phyloP scores from a whole-genome alignment of 2,888 invertebrate genomes.

The Auanema freiburgensis region DNA sequence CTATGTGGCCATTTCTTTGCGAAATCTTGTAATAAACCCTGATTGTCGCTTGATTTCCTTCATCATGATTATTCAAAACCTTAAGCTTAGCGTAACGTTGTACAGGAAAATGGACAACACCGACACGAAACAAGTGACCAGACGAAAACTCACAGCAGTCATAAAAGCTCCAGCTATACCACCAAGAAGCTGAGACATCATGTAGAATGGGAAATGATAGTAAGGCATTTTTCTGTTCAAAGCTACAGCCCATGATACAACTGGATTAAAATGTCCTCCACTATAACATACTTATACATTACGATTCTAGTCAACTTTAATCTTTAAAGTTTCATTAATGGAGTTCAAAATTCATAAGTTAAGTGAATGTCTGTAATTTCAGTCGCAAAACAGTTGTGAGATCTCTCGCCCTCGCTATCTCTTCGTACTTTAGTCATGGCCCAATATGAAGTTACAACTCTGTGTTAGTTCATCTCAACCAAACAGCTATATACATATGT shows the following conservation, averaged over 20 bases:
- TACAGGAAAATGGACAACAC: not conserved
- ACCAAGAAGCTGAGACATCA: constrained; percentile 64
- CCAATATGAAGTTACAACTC: too few species aligned
- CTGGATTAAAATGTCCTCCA: constrained; percentile 67
- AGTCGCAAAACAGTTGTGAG: too few species aligned
- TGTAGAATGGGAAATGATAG: constrained; percentile 59
- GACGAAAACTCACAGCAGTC: constrained; percentile 37
- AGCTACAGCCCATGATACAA: constrained; percentile 64
- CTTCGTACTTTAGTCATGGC: too few species aligned
- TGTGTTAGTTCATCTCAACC: too few species aligned
- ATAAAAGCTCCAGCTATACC: constrained; percentile 60
- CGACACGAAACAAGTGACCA: not conserved
- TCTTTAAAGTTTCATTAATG: too few species aligned
- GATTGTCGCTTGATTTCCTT: too few species aligned
- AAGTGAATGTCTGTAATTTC: too few species aligned
- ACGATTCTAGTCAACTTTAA: not conserved
- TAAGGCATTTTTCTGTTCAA: constrained; percentile 59
- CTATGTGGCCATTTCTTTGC: too few species aligned
- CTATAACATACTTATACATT: constrained; percentile 43
- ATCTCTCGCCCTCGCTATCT: too few species aligned
- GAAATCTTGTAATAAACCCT: too few species aligned
- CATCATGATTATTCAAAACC: constrained; percentile 9
- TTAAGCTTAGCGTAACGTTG: constrained; percentile 1
- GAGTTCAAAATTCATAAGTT: too few species aligned
- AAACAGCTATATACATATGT: too few species aligned